Conservation (phyloP, 2,113 vertebrate species). For the Colinus virginianus region DNA sequence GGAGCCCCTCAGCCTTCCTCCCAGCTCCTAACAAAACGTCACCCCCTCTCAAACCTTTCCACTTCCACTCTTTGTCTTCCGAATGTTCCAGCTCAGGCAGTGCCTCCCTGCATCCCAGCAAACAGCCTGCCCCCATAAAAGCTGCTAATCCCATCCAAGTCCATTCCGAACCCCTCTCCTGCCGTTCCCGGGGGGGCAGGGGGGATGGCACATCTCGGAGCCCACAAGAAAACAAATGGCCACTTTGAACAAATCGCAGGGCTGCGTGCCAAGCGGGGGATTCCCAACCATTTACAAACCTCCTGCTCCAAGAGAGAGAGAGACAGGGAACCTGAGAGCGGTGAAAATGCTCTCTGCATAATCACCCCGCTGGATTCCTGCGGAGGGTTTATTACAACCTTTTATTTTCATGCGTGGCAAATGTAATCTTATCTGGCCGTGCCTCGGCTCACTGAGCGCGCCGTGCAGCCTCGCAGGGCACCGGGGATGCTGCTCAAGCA, state of each 20-base stretch:
- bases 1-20: background rate
- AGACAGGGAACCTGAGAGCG: constrained; percentile 35
- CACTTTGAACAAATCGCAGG: background rate
- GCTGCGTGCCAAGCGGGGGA: background rate
- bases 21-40: fast-evolving
- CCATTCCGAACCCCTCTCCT: background rate
- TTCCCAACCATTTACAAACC: constrained; percentile 32
- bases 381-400: constrained; percentile 62
- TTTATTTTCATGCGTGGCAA: constrained; percentile 58
- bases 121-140: background rate
- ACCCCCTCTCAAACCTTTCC: background rate
- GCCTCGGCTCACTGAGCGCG: background rate
- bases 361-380: constrained; percentile 45
- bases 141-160: background rate
- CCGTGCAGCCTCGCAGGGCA: background rate
- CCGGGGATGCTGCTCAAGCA: background rate
- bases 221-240: background rate
- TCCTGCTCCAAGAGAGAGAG: background rate
- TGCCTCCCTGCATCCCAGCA: background rate
- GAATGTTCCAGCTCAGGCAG: background rate
- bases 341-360: constrained; percentile 33
- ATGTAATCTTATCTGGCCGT: constrained; percentile 25
- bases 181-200: background rate
- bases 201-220: background rate
- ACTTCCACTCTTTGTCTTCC: background rate